These are phyloP conservation scores for Potamarius usumacintae DNA, from an alignment of 2,113 vertebrate species.

Conservation along the genomic window DNA sequence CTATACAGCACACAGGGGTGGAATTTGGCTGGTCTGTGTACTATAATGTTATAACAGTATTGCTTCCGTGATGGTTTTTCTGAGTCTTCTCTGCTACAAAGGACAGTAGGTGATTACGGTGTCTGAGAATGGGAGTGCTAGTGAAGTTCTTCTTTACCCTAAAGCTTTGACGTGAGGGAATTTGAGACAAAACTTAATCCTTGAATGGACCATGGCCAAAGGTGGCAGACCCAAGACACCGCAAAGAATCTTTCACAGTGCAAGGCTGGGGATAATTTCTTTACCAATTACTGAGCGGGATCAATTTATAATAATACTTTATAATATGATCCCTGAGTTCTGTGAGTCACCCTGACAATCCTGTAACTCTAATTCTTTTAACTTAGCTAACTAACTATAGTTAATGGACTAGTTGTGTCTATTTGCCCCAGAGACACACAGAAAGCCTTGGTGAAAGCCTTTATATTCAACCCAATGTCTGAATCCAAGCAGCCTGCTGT, in stretches of 20 bases:
- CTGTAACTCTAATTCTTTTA: background rate
- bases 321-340: background rate
- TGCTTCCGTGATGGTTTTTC: background rate
- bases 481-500: background rate
- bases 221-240: background rate
- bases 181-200: background rate
- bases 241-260: background rate
- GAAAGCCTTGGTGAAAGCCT: background rate
- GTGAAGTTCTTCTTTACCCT: background rate
- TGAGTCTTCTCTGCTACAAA: constrained; percentile 7
- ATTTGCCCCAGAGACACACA: background rate
- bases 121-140: background rate
- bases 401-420: background rate
- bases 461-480: background rate
- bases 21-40: background rate
- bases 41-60: background rate
- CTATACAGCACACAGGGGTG: background rate
- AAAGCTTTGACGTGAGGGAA: background rate
- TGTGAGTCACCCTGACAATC: background rate
- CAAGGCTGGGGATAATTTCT: background rate
- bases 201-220: background rate
- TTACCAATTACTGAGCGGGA: background rate
- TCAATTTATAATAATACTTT: background rate
- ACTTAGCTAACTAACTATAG: background rate
- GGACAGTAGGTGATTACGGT: background rate